Percentiles rank a stretch among this genome's conserved stretches.
Conservation (phyloP, 1,140 invertebrate genomes). For the Sipha flava region DNA sequence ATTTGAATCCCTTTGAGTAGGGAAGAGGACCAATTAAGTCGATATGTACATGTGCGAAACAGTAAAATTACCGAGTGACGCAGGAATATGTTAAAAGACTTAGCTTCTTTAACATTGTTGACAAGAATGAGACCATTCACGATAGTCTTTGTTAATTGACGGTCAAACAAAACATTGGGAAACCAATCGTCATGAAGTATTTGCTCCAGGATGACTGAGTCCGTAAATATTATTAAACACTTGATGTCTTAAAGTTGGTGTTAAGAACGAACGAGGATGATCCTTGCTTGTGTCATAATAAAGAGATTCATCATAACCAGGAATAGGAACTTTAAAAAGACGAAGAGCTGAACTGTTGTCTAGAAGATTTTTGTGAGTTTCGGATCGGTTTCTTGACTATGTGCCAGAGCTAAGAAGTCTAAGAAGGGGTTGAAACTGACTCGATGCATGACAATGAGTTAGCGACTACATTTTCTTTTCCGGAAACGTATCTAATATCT, state of each 20-base stretch:
- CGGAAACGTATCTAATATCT: not conserved
- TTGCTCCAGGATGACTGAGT: not conserved
- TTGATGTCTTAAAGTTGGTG: not conserved
- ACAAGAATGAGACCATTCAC: not conserved
- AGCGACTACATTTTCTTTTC: not conserved
- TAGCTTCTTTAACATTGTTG: not conserved
- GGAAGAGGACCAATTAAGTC: constrained; percentile 40
- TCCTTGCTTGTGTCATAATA: not conserved
- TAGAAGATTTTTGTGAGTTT: not conserved
- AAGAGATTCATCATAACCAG: not conserved
- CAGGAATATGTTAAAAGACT: not conserved
- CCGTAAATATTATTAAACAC: not conserved
- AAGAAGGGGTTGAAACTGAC: not conserved
- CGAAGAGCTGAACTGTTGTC: not conserved
- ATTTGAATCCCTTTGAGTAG: constrained; percentile 39
- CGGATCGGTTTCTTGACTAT: not conserved
- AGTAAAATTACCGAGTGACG: not conserved
- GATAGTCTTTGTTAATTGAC: not conserved
- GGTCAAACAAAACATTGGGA: not conserved
- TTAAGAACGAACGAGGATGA: not conserved
- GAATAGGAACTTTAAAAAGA: not conserved
- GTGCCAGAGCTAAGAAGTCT: not conserved
- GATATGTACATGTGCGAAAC: constrained; percentile 40
- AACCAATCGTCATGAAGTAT: not conserved
- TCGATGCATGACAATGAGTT: not conserved